Conservation (phyloP, 92 coral and sea anemone species). For the Palythoa heliodiscus region DNA sequence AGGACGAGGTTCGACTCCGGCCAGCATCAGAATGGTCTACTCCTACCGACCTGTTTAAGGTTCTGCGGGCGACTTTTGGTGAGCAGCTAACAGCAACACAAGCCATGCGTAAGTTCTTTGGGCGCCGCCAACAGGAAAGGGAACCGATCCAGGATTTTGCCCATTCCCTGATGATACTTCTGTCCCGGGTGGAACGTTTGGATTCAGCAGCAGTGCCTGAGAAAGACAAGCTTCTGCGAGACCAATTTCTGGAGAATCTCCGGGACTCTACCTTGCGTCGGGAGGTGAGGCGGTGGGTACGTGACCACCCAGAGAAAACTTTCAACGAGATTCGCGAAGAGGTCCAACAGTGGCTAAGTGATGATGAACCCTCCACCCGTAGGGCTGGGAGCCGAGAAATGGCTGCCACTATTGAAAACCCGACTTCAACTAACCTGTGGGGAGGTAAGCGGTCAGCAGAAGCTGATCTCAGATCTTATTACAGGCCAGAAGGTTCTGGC, state of each 20-base stretch:
- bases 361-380: slow-evolving; percentile 10
- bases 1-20: slow-evolving; percentile 56
- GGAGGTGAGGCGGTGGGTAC: slow-evolving; percentile 50
- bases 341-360: not conserved
- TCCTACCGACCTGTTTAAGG: slow-evolving; percentile 50
- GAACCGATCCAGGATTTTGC: slow-evolving; percentile 62
- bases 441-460: slow-evolving; percentile 17
- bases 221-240: slow-evolving; percentile 34
- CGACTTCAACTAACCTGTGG: not conserved
- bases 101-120: slow-evolving; percentile 57
- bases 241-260: slow-evolving; percentile 45
- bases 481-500: slow-evolving; percentile 55
- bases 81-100: slow-evolving; percentile 67
- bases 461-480: slow-evolving; percentile 50
- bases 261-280: slow-evolving; percentile 33
- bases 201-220: not conserved
- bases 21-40: slow-evolving; percentile 52
- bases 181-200: slow-evolving; percentile 47
- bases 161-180: slow-evolving; percentile 58
- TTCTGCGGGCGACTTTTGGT: slow-evolving; percentile 54
- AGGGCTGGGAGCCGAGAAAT: slow-evolving; percentile 16
- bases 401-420: not conserved
- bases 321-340: slow-evolving; percentile 52
- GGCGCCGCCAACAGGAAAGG: slow-evolving; percentile 53
- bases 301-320: slow-evolving; percentile 53